Evolutionary conservation across 2,797 vertebrate genomes (phyloP), one percentile per base, ranked within the genome.

Genomic region (Intellagama lesueurii): DNA sequence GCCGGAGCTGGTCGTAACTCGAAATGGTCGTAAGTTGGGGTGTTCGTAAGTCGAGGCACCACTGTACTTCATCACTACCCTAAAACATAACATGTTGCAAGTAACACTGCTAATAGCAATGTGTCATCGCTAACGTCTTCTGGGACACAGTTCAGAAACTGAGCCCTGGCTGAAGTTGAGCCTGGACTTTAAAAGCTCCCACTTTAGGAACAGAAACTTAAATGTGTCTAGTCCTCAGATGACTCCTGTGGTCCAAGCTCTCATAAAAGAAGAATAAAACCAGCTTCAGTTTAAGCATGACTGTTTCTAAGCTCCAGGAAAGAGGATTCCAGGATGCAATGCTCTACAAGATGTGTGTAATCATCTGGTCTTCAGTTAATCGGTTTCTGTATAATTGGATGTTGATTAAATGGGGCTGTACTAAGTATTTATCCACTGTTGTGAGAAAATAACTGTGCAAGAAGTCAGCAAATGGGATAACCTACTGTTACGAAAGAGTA

Each of bases 331-430:
- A 88, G 81, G 47, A n/a, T 52, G 30, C 28, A 56, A 47, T 19
- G 64, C 5, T 35, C 52, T 79, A 40, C 81, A 44, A 69, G 1
- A 88, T 16, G 22, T 28, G 80, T 32, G 77, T 87, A 92, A 82
- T 87, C 84, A 9, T 24, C 22, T 56, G 22, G 12, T 83, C 89
- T 87, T 87, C 44, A 84, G 64, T 24, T 82, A 75, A 90, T 87
- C 81, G 49, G 49, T 79, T 87, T 89, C 30, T 79, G 76, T 22
- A 89, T 83, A 91, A 92, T 79, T 30, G 9, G 70, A 89, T 19
- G 89, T 90, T 91, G 90, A 89, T 86, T 89, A 91, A 94, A 35
- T 24, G 88, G 73, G 79, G 82, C 60, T 86, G 40, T 56, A 66
- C 4, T 9, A 83, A 91, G 60, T 1, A 86, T 86, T 78, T 81